Base-by-base conservation (phyloP, 2,888 invertebrate species). In the Rotaria sp. region DNA sequence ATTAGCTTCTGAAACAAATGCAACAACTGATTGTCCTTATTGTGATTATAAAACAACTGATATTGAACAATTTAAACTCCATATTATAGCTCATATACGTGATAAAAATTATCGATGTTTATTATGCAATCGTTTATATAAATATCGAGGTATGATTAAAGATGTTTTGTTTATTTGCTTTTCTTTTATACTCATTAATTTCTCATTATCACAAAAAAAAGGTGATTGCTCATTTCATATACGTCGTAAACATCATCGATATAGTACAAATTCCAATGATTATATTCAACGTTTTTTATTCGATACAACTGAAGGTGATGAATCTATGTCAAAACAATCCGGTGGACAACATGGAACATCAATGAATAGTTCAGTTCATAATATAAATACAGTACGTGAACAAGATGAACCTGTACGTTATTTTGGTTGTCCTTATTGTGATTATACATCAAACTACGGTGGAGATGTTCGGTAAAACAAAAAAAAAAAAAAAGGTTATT, bases 381-480 rank as follows among this genome's bases (percentile, higher is more conserved):
- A 15, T n/a, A 80, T 3, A 24, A 45, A 45, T 80, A 0, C 45
- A 45, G 2, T 15, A 45, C 41, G 45, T 45, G 80, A 80, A 45
- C 24, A 24, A 45, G 80, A 80, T 45, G 45, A 45, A n/a, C 80
- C 80, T 2, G 41, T 45, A n/a, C 24, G 80, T 0, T 80, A 80
- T 45, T 87, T 85, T 74, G 87, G 87, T 21, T 87, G 87, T 84
- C 55, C 87, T 18, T 87, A 87, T 67, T 87, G 87, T 26, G 87
- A 87, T 59, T 87, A 87, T 50, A 85, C 84, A 52, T 85, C 87
- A 24, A 87, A 85, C 50, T 87, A 87, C 45, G 84, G 85, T 41
- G 87, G 87, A 21, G 87, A 87, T 48, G 87, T 87, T 30, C 85
- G 67, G 67, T 67, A 67, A 67, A 35, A 18, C 13, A n/a, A 59